Conservation (phyloP, 2,888 invertebrate species). For the Lithophane socia region DNA sequence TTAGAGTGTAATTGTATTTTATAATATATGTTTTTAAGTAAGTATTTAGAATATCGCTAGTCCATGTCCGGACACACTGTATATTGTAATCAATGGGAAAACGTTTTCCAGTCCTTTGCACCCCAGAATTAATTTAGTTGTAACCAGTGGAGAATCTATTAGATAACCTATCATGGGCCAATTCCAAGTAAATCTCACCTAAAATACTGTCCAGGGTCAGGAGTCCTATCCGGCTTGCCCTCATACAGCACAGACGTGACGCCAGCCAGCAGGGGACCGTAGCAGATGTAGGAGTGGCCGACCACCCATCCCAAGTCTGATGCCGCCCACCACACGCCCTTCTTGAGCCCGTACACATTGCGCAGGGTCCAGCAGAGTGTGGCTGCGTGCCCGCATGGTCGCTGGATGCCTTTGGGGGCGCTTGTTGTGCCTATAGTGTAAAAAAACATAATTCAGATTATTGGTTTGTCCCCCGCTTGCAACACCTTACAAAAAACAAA, state of each 20-base stretch:
- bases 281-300: slow-evolving; percentile 98
- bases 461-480: too few species aligned
- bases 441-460: not conserved
- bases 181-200: slow-evolving; percentile 88
- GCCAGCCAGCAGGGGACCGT: slow-evolving; percentile 96
- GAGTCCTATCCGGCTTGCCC: slow-evolving; percentile 98
- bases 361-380: slow-evolving; percentile 96
- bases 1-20: too few species aligned
- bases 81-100: not conserved
- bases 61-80: too few species aligned
- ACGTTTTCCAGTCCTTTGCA: not conserved
- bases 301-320: slow-evolving; percentile 98
- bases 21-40: too few species aligned
- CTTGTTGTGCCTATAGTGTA: slow-evolving; percentile 80
- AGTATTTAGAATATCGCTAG: too few species aligned
- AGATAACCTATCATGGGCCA: not conserved
- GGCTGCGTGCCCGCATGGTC: slow-evolving; percentile 97
- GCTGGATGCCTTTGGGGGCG: slow-evolving; percentile 93
- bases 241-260: slow-evolving; percentile 96
- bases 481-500: too few species aligned
- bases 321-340: slow-evolving; percentile 97
- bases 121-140: not conserved
- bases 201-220: slow-evolving; percentile 97
- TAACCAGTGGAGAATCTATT: not conserved
- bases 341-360: slow-evolving; percentile 94